Evolutionary conservation across 2,888 invertebrate genomes (phyloP).

Genomic region (Bruchidius siliquastri): DNA sequence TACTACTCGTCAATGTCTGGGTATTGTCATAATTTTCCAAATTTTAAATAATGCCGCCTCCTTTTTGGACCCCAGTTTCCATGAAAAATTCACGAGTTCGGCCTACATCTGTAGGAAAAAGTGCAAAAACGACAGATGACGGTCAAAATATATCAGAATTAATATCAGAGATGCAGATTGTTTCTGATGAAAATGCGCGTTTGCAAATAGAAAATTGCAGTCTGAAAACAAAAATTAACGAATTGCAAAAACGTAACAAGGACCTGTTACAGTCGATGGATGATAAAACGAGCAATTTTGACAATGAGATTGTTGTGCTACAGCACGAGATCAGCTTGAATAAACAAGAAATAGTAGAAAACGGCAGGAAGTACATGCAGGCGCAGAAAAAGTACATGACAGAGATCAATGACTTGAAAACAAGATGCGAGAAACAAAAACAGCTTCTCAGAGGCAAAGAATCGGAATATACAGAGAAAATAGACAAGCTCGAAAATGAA

Average conservation of each 20-base stretch:
- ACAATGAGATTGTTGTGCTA: background rate
- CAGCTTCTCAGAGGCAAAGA: background rate
- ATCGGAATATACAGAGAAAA: background rate
- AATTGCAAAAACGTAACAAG: background rate
- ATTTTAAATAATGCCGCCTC: background rate
- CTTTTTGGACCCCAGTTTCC: background rate
- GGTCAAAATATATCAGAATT: background rate
- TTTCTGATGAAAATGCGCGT: background rate
- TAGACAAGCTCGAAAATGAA: background rate
- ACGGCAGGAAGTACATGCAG: background rate
- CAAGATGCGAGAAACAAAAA: background rate
- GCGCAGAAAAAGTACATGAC: background rate
- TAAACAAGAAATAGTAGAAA: background rate
- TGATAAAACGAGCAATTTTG: background rate
- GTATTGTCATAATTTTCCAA: background rate
- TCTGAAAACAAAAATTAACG: background rate
- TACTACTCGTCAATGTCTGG: background rate
- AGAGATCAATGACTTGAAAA: background rate
- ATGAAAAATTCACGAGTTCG: background rate
- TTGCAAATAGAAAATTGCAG: background rate
- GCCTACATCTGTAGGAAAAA: background rate
- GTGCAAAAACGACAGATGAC: background rate
- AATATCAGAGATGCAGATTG: background rate
- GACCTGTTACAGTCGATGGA: background rate
- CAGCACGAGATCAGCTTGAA: background rate